Evolutionary conservation across 2,888 invertebrate species (phyloP).

Genomic region (Drosophila anomelani): DNA sequence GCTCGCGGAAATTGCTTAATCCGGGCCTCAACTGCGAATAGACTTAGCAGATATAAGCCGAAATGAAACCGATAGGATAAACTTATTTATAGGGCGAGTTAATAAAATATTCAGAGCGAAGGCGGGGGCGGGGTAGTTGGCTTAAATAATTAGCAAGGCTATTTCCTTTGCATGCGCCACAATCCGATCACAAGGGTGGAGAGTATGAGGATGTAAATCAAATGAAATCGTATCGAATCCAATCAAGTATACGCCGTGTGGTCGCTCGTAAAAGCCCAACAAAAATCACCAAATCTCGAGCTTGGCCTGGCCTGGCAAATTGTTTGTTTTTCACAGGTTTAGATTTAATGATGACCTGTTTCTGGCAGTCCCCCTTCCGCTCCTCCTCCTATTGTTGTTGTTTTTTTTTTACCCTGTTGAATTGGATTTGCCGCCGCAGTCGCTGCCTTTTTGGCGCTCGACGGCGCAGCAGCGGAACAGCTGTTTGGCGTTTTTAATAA

Average conservation of each 20-base stretch:
- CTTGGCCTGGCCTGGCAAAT: conserved; percentile 31
- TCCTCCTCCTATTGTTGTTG: background rate
- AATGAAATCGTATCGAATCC: conserved; percentile 76
- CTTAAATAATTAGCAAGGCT: conserved; percentile 36
- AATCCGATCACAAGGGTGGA: conserved; percentile 55
- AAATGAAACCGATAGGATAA: conserved; percentile 10
- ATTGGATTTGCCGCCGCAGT: conserved; percentile 24
- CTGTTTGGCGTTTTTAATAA: conserved; percentile 75
- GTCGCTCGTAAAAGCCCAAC: conserved; percentile 47
- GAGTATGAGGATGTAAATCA: conserved; percentile 67
- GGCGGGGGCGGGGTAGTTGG: conserved; percentile 17
- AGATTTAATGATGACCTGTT: conserved; percentile 62
- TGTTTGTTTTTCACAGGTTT: conserved; percentile 42
- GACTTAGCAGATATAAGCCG: conserved; percentile 1
- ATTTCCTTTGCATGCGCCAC: conserved; percentile 28
- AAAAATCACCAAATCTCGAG: conserved; percentile 27
- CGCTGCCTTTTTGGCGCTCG: conserved; percentile 32
- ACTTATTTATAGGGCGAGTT: conserved; percentile 36
- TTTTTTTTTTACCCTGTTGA: conserved; percentile 47
- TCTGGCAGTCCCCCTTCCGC: conserved; percentile 2
- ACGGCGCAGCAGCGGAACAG: conserved; percentile 50
- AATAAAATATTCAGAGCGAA: conserved; percentile 9
- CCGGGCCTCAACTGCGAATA: background rate
- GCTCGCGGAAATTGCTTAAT: conserved; percentile 4
- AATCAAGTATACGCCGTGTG: conserved; percentile 63